These are phyloP conservation scores for Nothocercus julius DNA, from an alignment of 2,113 vertebrate species.

Conservation along the genomic window DNA sequence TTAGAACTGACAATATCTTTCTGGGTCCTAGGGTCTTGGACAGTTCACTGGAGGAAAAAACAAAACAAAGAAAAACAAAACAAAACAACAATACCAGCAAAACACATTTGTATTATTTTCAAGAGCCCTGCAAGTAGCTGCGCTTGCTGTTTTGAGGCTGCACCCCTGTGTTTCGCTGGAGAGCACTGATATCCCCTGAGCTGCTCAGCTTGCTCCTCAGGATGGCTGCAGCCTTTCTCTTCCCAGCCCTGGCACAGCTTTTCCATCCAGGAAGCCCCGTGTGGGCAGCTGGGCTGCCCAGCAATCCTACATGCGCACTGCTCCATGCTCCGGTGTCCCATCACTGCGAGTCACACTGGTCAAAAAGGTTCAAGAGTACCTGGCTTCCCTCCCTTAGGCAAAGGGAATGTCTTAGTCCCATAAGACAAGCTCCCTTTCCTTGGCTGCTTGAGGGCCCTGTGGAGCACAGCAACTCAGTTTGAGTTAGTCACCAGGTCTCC, in stretches of 20 bases:
- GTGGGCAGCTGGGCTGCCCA: neutral
- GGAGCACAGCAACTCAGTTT: neutral
- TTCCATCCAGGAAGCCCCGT: neutral
- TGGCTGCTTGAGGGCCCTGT: rapidly evolving
- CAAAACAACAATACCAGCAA: neutral
- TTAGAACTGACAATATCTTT: neutral
- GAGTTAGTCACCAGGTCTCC: neutral
- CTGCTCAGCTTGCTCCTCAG: neutral
- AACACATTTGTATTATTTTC: neutral
- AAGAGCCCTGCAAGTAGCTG: neutral
- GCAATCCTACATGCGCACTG: rapidly evolving
- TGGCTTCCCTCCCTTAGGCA: neutral
- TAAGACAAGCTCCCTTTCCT: neutral
- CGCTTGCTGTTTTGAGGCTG: neutral
- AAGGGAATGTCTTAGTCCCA: neutral
- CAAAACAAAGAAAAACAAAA: neutral
- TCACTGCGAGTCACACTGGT: no score
- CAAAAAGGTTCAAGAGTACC: neutral
- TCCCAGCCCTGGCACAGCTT: neutral
- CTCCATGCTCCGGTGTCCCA: neutral
- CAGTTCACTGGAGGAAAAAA: neutral
- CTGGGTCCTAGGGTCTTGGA: neutral
- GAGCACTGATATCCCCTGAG: neutral
- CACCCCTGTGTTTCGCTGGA: neutral
- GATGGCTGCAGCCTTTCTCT: neutral